phyloP scores from a whole-genome alignment of 2,797 vertebrate genomes.

The Megalops cyprinoides region DNA sequence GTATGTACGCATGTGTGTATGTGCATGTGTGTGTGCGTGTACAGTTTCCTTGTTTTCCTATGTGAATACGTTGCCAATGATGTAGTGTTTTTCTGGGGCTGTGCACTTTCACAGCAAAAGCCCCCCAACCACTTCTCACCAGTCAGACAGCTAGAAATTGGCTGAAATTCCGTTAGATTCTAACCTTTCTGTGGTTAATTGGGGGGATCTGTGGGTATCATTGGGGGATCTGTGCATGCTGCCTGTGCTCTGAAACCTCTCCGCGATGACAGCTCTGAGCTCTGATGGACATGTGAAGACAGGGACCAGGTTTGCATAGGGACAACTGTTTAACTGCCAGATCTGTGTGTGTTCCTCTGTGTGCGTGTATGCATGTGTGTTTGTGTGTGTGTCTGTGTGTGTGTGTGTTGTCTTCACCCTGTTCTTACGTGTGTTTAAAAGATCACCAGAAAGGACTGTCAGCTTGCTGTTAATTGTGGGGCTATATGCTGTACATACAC shows the following conservation, averaged over 20 bases:
- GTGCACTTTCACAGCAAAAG: conserved; percentile 1
- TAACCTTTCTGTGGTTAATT: neutral
- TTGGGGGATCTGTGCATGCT: conserved; percentile 11
- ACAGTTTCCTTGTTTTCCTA: no score
- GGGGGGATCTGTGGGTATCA: conserved; percentile 8
- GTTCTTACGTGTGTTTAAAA: neutral
- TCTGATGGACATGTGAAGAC: neutral
- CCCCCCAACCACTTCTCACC: neutral
- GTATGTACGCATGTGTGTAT: neutral
- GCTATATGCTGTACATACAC: neutral
- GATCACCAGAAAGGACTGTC: no score
- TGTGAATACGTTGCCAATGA: neutral
- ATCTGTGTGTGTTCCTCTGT: conserved; percentile 1
- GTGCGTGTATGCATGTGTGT: conserved; percentile 21
- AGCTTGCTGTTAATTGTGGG: neutral
- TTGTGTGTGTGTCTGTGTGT: conserved; percentile 5
- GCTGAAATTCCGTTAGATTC: conserved; percentile 1
- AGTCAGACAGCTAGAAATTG: neutral
- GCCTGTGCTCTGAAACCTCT: neutral
- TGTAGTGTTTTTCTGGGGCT: neutral
- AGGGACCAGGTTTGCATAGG: neutral
- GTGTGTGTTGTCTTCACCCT: neutral
- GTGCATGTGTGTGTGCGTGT: conserved; percentile 2
- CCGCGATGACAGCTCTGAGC: neutral
- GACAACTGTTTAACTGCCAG: no score